Percentiles rank a stretch among this genome's conserved stretches.
Evolutionary conservation across 2,888 invertebrate genomes (phyloP).

Genomic region (Neuroscelio doddi): DNA sequence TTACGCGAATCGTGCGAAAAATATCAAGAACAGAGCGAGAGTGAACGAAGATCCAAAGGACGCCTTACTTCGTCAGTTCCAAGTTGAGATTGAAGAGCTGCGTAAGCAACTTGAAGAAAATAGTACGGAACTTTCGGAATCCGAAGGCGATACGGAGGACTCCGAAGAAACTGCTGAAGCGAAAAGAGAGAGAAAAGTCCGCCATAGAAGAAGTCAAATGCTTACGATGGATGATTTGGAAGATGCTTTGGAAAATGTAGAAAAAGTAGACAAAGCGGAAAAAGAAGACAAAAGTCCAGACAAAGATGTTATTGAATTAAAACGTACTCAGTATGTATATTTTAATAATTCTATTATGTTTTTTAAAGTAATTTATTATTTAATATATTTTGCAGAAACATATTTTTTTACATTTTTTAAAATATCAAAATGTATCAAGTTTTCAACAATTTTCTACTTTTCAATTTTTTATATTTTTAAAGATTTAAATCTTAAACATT

Average conservation of each 20-base stretch:
- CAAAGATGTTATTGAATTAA: constrained; percentile 78
- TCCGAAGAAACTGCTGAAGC: constrained; percentile 59
- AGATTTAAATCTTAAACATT: constrained; percentile 42
- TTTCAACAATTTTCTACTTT: constrained; percentile 15
- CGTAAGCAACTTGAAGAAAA: constrained; percentile 88
- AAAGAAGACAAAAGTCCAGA: constrained; percentile 74
- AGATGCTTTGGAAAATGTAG: constrained; percentile 73
- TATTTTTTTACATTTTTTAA: constrained; percentile 8
- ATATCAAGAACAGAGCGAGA: constrained; percentile 95
- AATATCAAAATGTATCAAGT: background rate
- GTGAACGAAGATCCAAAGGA: constrained; percentile 99
- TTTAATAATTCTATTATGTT: background rate
- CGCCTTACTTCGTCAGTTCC: constrained; percentile 94
- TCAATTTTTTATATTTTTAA: constrained; percentile 18
- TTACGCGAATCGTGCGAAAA: constrained; percentile 98
- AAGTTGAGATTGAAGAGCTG: constrained; percentile 95
- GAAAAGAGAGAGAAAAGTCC: constrained; percentile 64
- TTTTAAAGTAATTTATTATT: background rate
- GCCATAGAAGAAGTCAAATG: constrained; percentile 69
- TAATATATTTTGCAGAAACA: constrained; percentile 1
- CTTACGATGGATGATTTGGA: constrained; percentile 75
- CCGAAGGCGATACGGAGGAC: constrained; percentile 65
- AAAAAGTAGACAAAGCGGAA: constrained; percentile 74
- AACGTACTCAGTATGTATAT: constrained; percentile 78
- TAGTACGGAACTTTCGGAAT: constrained; percentile 64